Base-by-base conservation (phyloP, 37 sponge, comb jelly and placozoan genomes). In the Chondrilla cf. caribensis region DNA sequence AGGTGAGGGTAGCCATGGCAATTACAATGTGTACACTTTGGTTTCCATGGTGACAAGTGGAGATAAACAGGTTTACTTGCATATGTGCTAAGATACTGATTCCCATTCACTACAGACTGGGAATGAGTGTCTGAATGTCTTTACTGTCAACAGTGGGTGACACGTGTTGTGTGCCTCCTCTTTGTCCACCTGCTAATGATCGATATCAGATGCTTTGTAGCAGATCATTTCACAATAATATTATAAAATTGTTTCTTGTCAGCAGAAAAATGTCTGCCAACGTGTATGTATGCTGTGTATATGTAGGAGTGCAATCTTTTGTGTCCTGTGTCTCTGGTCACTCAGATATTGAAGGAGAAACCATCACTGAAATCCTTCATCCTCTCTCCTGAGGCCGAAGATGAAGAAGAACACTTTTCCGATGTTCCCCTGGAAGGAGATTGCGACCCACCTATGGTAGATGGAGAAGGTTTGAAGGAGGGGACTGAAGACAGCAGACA, bases 281-380 rank as follows among this genome's bases (percentile, higher is more conserved):
- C 57, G 17, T 55, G 57, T 55, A 17, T 55, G 57, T 47, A 47
- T 47, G 51, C 11, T 14, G 51, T 47, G 51, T 47, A 11, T 47
- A 47, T 47, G 51, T 47, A 47, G 51, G 8, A 7, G 22, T 29
- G 57, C 17, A 17, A 17, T 54, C 25, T 24, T 9, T 2, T 32
- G 7, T 36, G 17, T 60, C 26, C 38, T 7, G 8, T 29, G 47
- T 62, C 8, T 59, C 19, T n/a, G 14, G 17, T 54, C 29, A 38
- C 75, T 22, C 76, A 93, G 94, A 38, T 93, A 1, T 55, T 93
- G 28, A 93, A 93, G 60, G 24, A 59, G 26, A 87, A 79, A 32
- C 82, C 94, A 70, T 21, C 55, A 15, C 60, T 93, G 79, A 87
- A 88, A 88, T 59, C 91, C 36, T 93, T 87, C 54, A 58, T 93